Evolutionary conservation across 2,888 invertebrate genomes (phyloP).

Genomic region (Phorcus lineatus): DNA sequence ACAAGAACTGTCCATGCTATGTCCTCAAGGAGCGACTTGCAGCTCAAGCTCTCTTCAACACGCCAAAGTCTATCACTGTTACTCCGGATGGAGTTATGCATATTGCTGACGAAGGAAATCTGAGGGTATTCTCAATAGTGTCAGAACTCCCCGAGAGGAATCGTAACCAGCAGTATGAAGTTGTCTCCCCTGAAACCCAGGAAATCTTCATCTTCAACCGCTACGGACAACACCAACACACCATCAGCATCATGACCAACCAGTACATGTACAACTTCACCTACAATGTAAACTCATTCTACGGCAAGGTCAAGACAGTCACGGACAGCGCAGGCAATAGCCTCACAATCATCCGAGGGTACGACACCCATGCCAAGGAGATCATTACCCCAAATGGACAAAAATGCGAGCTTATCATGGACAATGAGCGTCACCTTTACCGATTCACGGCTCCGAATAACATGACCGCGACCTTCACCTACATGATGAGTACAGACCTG

Average conservation of each 20-base stretch:
- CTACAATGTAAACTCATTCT: slow-evolving; percentile 97
- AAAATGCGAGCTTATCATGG: slow-evolving; percentile 83
- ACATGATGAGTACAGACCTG: slow-evolving; percentile 90
- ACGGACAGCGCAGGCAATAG: slow-evolving; percentile 92
- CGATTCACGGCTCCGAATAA: slow-evolving; percentile 92
- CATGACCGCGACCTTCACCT: slow-evolving; percentile 94
- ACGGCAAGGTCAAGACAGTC: slow-evolving; percentile 93
- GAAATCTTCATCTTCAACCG: slow-evolving; percentile 82
- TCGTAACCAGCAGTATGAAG: slow-evolving; percentile 83
- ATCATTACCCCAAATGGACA: slow-evolving; percentile 75
- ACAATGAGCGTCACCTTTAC: slow-evolving; percentile 92
- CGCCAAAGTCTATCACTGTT: slow-evolving; percentile 89
- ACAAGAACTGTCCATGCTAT: slow-evolving; percentile 91
- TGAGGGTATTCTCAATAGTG: slow-evolving; percentile 80
- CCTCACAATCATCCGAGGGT: slow-evolving; percentile 89
- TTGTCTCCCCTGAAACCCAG: slow-evolving; percentile 93
- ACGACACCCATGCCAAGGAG: slow-evolving; percentile 86
- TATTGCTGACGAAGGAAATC: slow-evolving; percentile 92
- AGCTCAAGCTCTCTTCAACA: slow-evolving; percentile 94
- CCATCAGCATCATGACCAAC: slow-evolving; percentile 95
- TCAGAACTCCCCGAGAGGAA: slow-evolving; percentile 68
- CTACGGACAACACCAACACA: slow-evolving; percentile 96
- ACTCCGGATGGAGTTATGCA: slow-evolving; percentile 97
- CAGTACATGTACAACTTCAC: slow-evolving; percentile 95
- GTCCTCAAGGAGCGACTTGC: slow-evolving; percentile 82